phyloP scores from a whole-genome alignment of 2,888 invertebrate genomes.

The Trissonchulus latispiculum region DNA sequence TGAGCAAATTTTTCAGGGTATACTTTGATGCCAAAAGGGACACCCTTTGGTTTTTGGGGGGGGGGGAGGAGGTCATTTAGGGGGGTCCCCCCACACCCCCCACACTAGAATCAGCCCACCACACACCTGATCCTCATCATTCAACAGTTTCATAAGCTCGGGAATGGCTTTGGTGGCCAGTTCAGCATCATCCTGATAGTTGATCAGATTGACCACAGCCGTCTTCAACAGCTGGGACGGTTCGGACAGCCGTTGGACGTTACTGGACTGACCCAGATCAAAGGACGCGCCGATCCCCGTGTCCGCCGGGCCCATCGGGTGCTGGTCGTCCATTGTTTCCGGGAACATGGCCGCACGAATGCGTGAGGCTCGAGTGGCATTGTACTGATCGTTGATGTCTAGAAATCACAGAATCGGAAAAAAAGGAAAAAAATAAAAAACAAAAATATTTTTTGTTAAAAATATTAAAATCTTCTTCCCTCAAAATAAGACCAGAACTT shows the following conservation, averaged over 20 bases:
- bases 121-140: slow-evolving; percentile 90
- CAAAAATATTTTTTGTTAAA: too few relatives aligned
- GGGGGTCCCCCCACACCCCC: too few relatives aligned
- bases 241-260: slow-evolving; percentile 82
- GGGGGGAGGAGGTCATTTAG: too few relatives aligned
- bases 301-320: slow-evolving; percentile 21
- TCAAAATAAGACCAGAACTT: too few relatives aligned
- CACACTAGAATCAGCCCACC: too few relatives aligned
- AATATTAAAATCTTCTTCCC: too few relatives aligned
- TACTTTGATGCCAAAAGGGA: too few relatives aligned
- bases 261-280: slow-evolving; percentile 20
- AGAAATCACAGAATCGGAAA: slow-evolving; percentile 5
- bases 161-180: slow-evolving; percentile 90
- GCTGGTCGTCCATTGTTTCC: slow-evolving; percentile 86
- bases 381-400: slow-evolving; percentile 23
- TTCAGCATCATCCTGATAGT: slow-evolving; percentile 96
- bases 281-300: background rate
- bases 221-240: slow-evolving; percentile 91
- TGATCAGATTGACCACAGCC: slow-evolving; percentile 94
- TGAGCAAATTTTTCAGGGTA: too few relatives aligned
- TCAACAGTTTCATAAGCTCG: slow-evolving; percentile 85
- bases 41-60: too few relatives aligned
- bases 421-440: too few relatives aligned
- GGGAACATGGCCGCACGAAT: slow-evolving; percentile 98
- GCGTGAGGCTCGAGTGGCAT: slow-evolving; percentile 73